Evolutionary conservation across 2,797 vertebrate genomes (phyloP), one percentile per base, ranked within the genome.

Genomic region (Hemitrygon akajei): DNA sequence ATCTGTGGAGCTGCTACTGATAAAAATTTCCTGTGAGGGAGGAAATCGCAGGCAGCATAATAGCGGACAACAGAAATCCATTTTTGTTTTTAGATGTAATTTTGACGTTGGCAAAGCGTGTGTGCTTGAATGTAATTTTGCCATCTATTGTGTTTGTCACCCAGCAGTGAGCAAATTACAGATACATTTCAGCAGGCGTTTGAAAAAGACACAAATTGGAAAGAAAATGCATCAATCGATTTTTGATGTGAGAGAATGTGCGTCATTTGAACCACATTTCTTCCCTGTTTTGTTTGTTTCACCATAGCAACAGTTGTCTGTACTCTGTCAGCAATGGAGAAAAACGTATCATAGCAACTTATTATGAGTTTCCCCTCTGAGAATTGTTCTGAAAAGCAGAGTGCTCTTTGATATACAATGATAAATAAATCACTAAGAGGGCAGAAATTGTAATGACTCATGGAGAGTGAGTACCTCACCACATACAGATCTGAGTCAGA

Each of bases 301-400:
- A 95, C 98, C 97, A 98, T 98, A 97, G 98, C 97, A 99, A 98
- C 98, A 94, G 96, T 95, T 95, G 95, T 96, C 95, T 95, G 60
- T 5, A 63, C 69, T 80, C 69, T 92, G 95, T 95, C 94, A 69
- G 94, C 56, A 0, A 25, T 58, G 25, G 71, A 56, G 40, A 75
- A 93, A 47, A 93, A 75, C 34, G 91, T 93, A 93, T 58, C 69
- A 56, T 76, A 75, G 91, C 91, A 93, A 93, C 71, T 93, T 76
- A 27, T 20, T 91, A 69, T 37, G 66, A 75, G 71, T 56, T 75
- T 30, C 91, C 27, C 56, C 10, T 56, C 73, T 27, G 1, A 56
- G 34, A 11, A 25, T 71, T 73, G 71, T 47, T 5, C 1, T 91
- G 66, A 18, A 47, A 93, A 47, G 25, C 25, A 47, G 22, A 37